Evolutionary conservation across 1,140 invertebrate species (phyloP).

Genomic region (Protaetia brevitarsis): DNA sequence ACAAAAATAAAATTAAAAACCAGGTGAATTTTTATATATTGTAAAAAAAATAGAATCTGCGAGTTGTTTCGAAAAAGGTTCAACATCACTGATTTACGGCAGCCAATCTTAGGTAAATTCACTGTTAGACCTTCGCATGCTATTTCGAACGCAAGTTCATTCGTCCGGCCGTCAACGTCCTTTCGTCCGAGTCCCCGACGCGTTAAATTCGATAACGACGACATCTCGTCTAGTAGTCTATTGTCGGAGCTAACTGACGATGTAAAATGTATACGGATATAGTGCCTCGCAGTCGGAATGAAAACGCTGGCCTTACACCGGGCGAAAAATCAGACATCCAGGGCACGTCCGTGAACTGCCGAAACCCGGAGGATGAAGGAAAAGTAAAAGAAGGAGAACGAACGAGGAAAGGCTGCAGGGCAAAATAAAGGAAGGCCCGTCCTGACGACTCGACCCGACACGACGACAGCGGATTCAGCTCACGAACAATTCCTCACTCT

Average conservation of each 20-base stretch:
- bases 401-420: not conserved
- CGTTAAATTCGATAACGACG: constrained; percentile 19
- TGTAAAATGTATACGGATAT: constrained; percentile 35
- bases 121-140: not conserved
- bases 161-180: no score
- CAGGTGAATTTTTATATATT: no score
- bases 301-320: constrained; percentile 38
- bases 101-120: not conserved
- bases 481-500: constrained; percentile 45
- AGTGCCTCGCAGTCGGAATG: constrained; percentile 29
- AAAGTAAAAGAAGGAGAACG: constrained; percentile 21
- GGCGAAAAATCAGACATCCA: constrained; percentile 41
- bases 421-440: constrained; percentile 19
- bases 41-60: no score
- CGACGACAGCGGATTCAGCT: constrained; percentile 39
- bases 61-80: no score
- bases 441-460: no score
- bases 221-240: constrained; percentile 6
- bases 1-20: no score
- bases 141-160: not conserved
- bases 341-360: constrained; percentile 42
- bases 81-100: not conserved
- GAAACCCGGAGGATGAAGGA: constrained; percentile 29
- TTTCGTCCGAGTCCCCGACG: not conserved
- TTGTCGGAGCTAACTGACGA: constrained; percentile 37